Conservation (phyloP, 2,888 invertebrate genomes). For the Neria commutata region DNA sequence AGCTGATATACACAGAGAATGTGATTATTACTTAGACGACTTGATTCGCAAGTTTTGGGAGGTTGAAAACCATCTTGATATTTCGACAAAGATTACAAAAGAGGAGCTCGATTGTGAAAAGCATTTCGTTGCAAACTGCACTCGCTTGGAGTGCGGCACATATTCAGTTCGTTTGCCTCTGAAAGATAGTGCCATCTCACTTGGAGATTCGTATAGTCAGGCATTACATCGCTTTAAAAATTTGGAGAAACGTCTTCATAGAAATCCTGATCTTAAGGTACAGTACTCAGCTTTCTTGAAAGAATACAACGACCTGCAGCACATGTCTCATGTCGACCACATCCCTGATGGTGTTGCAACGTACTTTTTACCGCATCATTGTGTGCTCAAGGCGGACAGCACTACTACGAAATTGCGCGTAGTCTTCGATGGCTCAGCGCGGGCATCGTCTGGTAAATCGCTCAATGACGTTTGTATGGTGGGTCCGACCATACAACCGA, state of each 20-base stretch:
- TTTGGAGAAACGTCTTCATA: slow-evolving; percentile 14
- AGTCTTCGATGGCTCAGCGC: slow-evolving; percentile 10
- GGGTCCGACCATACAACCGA: slow-evolving; percentile 17
- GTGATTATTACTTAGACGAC: neutral
- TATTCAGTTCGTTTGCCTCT: slow-evolving; percentile 19
- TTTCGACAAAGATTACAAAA: neutral
- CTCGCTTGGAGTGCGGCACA: slow-evolving; percentile 6
- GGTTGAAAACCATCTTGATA: neutral
- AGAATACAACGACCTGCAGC: neutral
- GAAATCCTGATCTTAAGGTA: slow-evolving; percentile 5
- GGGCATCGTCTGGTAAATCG: slow-evolving; percentile 4
- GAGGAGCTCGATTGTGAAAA: slow-evolving; percentile 16
- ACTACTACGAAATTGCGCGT: slow-evolving; percentile 8
- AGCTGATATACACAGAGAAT: neutral
- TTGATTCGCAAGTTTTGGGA: slow-evolving; percentile 13
- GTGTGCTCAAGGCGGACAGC: slow-evolving; percentile 11
- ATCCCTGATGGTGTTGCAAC: neutral
- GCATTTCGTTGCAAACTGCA: slow-evolving; percentile 15
- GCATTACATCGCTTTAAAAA: slow-evolving; percentile 14
- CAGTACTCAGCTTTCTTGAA: slow-evolving; percentile 1
- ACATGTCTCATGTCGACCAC: neutral
- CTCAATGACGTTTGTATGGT: slow-evolving; percentile 12
- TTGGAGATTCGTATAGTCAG: slow-evolving; percentile 17
- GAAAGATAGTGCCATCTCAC: neutral
- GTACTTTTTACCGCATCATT: slow-evolving; percentile 9